Conservation (phyloP, 2,797 vertebrate species). For the Melopsittacus undulatus region DNA sequence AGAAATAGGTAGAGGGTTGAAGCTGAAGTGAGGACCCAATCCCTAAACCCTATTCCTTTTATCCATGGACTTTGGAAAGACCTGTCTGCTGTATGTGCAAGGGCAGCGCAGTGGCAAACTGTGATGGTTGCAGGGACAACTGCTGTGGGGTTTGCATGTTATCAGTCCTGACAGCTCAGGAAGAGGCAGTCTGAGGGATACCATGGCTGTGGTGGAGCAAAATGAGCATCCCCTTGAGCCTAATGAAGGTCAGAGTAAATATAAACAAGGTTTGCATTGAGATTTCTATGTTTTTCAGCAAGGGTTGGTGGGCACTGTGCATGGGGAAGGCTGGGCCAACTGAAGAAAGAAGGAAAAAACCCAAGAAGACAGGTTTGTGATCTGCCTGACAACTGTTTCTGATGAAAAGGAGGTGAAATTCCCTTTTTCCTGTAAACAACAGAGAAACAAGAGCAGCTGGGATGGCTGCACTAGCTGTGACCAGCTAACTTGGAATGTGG, state of each 20-base stretch:
- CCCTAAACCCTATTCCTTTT: neutral
- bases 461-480: neutral
- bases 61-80: neutral
- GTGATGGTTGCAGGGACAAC: neutral
- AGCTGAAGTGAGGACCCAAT: neutral
- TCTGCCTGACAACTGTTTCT: neutral
- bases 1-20: neutral
- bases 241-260: neutral
- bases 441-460: neutral
- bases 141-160: fast-evolving
- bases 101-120: neutral
- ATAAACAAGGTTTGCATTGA: neutral
- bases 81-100: no score
- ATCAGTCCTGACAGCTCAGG: neutral
- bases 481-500: neutral
- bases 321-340: neutral
- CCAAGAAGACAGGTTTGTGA: neutral
- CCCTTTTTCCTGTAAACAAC: neutral
- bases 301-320: neutral
- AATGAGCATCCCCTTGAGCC: neutral
- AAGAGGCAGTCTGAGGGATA: neutral
- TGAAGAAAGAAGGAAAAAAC: neutral
- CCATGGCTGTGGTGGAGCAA: neutral
- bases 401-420: neutral
- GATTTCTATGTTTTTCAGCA: neutral